These are phyloP conservation scores for Diadumene lineata DNA, from an alignment of 92 coral and sea anemone species.

Conservation along the genomic window DNA sequence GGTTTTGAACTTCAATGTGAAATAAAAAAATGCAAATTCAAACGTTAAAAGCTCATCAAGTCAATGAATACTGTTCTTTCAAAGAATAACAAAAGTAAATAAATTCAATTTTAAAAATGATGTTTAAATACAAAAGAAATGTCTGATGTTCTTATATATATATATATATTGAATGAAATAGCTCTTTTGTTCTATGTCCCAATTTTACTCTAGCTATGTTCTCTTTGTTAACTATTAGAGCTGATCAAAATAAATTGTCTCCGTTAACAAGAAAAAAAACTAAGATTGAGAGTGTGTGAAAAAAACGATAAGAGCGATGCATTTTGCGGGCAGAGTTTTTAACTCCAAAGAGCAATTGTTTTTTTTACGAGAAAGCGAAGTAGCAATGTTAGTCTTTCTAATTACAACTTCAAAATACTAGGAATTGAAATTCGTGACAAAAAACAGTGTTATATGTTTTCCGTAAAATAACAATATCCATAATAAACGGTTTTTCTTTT, in stretches of 20 bases:
- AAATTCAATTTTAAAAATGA: constrained; percentile 45
- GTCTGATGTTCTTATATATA: neutral
- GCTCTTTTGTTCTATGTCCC: neutral
- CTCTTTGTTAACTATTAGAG: neutral
- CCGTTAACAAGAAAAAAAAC: neutral
- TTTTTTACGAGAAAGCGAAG: too few species aligned
- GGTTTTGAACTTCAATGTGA: neutral
- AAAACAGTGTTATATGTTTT: constrained; percentile 11
- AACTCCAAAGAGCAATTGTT: too few species aligned
- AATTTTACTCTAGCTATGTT: neutral
- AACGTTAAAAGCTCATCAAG: constrained; percentile 6
- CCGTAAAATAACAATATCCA: constrained; percentile 15
- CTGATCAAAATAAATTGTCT: neutral
- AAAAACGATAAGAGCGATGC: neutral
- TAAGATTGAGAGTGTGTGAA: neutral
- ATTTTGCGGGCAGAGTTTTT: neutral
- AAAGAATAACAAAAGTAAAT: constrained; percentile 15
- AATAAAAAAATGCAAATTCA: constrained; percentile 21
- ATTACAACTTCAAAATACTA: neutral
- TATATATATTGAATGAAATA: too few species aligned
- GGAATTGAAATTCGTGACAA: constrained; percentile 3
- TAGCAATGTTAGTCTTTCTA: too few species aligned
- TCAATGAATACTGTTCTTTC: constrained; percentile 7
- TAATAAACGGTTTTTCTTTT: constrained; percentile 13
- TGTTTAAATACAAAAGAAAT: neutral